Conservation (phyloP, 2,797 vertebrate genomes). For the Xiphophorus birchmanni region DNA sequence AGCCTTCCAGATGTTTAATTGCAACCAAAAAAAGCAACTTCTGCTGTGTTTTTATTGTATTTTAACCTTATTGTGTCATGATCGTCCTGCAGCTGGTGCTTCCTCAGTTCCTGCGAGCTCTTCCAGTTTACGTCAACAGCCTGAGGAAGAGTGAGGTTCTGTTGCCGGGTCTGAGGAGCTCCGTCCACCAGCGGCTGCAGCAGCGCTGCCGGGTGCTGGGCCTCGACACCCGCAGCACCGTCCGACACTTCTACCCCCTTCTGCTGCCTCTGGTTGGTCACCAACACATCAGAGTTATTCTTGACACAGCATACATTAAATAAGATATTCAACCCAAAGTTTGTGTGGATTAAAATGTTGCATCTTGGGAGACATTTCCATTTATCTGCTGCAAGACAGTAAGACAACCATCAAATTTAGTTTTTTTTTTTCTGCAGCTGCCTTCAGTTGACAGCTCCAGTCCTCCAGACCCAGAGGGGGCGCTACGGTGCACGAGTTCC, state of each 20-base stretch:
- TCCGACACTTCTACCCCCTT: conserved; percentile 80
- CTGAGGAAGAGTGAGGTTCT: conserved; percentile 85
- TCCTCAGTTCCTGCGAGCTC: conserved; percentile 79
- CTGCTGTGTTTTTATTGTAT: not conserved
- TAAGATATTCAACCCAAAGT: not conserved
- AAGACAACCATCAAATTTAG: not conserved
- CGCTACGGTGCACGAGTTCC: conserved; percentile 71
- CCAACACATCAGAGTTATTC: not conserved
- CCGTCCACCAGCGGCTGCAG: conserved; percentile 80
- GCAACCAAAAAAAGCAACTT: not conserved
- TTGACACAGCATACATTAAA: no score
- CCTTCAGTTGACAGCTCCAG: conserved; percentile 21
- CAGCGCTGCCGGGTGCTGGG: conserved; percentile 76
- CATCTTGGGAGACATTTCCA: not conserved
- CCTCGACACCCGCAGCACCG: conserved; percentile 76
- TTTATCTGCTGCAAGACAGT: not conserved
- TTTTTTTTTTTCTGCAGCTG: conserved; percentile 38
- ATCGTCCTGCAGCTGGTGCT: conserved; percentile 76
- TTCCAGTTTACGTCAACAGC: conserved; percentile 83
- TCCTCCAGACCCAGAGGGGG: conserved; percentile 12
- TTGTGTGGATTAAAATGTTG: not conserved
- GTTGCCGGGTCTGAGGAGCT: conserved; percentile 79
- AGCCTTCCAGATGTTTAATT: not conserved
- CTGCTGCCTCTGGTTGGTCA: conserved; percentile 78
- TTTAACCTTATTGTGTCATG: not conserved